Percentiles rank a stretch among this genome's conserved stretches.
phyloP scores from a whole-genome alignment of 2,113 vertebrate species.

The Thymallus thymallus region DNA sequence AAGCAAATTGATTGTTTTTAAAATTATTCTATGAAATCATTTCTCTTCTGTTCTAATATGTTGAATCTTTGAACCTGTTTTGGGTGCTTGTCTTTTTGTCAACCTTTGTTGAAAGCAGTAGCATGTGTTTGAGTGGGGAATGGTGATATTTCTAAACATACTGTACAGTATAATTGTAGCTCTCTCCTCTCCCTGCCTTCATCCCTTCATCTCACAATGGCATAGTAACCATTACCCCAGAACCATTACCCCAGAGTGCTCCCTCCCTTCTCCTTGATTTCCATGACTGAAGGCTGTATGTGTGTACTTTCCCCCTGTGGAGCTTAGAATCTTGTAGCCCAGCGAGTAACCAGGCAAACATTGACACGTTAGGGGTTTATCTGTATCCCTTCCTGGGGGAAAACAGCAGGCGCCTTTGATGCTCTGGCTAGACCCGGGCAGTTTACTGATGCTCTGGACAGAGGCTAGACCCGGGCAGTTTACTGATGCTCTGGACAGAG shows the following conservation, averaged over 20 bases:
- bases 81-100: neutral
- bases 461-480: too few relatives aligned
- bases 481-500: conserved; percentile 33
- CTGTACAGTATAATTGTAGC: neutral
- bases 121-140: neutral
- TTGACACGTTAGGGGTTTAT: conserved; percentile 41
- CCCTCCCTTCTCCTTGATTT: neutral
- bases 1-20: neutral
- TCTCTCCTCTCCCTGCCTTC: neutral
- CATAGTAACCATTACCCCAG: neutral
- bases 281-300: neutral
- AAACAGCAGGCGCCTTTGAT: conserved; percentile 56
- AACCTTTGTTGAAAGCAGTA: neutral
- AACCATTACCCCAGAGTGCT: neutral
- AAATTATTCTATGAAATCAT: neutral
- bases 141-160: neutral
- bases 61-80: too few relatives aligned
- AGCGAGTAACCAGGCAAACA: conserved; percentile 51
- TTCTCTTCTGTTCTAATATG: neutral
- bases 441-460: too few relatives aligned
- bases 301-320: conserved; percentile 26
- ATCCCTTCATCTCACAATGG: neutral
- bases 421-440: too few relatives aligned
- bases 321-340: conserved; percentile 47
- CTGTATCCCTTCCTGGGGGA: conserved; percentile 22